Evolutionary conservation across 2,797 vertebrate genomes (phyloP), one percentile per base, ranked within the genome.

Genomic region (Brachymystax lenok): DNA sequence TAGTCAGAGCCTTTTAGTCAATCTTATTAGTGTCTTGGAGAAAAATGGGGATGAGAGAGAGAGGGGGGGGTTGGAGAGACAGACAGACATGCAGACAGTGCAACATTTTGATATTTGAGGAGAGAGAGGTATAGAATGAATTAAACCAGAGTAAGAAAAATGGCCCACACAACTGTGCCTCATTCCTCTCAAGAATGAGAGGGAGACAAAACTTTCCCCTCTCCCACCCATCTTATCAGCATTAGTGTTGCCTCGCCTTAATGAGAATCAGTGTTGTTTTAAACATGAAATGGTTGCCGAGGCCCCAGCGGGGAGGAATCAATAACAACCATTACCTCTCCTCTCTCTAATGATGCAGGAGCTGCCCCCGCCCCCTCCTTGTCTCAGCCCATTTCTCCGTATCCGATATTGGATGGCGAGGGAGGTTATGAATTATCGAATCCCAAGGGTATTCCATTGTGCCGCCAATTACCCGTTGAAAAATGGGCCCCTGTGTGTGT

Each of bases 261-360:
- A 95, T 94, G 93, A 94, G 93, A 88, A 94, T 94, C 93, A 92
- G 94, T 94, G 93, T 94, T 94, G 94, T 95, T 94, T 95, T 94
- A 95, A 95, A 95, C 93, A 95, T 94, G 93, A 93, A 95, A 93
- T 93, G 87, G 90, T 91, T 12, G 24, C 21, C 3, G 21, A 91
- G 87, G 90, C 88, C 84, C 91, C 66, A 79, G 84, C 71, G 81
- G 88, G 87, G 88, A 77, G 74, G 90, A 91, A 95, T 95, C 94
- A 93, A 95, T 95, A 93, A 87, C 81, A 88, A 80, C 92, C 93
- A 95, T 95, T 95, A 94, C 93, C 91, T 92, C 86, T 81, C 86
- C 86, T 80, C 86, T 87, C 89, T 91, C 92, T 94, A 94, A 95
- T 92, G 91, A 94, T 90, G 88, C 84, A 80, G 85, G 17, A 76